Percentiles rank a stretch among this genome's conserved stretches.
Conservation (phyloP, 2,797 vertebrate genomes). For the Orestias chungarensis region DNA sequence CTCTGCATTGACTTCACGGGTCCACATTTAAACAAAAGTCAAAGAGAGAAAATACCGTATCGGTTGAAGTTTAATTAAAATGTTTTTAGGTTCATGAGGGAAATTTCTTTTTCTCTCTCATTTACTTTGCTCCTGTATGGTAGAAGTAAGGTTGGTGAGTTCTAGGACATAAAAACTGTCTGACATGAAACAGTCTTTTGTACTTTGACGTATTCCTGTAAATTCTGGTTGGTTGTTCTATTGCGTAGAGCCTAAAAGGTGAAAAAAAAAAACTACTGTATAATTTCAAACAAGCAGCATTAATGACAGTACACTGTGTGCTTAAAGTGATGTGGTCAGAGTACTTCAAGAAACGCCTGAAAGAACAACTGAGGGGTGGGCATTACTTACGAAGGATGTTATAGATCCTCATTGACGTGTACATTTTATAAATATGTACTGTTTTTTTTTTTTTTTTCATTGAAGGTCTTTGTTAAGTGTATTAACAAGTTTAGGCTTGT, state of each 20-base stretch:
- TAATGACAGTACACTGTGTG: neutral
- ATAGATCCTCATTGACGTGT: constrained; percentile 74
- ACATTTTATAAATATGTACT: constrained; percentile 77
- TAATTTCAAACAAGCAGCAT: neutral
- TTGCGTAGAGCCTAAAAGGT: neutral
- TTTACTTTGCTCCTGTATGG: no score
- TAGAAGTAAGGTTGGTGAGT: neutral
- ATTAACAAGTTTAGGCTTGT: constrained; percentile 72
- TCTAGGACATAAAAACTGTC: neutral
- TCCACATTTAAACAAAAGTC: neutral
- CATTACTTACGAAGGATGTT: constrained; percentile 76
- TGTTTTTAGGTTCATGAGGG: no score
- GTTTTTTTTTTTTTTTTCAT: constrained; percentile 75
- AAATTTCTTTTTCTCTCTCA: no score
- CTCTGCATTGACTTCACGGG: neutral
- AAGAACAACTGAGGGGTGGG: constrained; percentile 52
- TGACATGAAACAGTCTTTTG: neutral
- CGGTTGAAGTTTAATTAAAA: neutral
- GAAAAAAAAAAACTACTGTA: neutral
- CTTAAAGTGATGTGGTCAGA: constrained; percentile 14
- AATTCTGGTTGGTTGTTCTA: neutral
- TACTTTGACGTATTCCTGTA: neutral
- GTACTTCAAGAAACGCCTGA: constrained; percentile 24
- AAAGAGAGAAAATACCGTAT: neutral
- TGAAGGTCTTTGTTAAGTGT: constrained; percentile 77